A percentile compares a stretch with the other conserved stretches of the same genome.
These are phyloP conservation scores for Trachemys scripta DNA, from an alignment of 2,113 vertebrate species.

Conservation along the genomic window DNA sequence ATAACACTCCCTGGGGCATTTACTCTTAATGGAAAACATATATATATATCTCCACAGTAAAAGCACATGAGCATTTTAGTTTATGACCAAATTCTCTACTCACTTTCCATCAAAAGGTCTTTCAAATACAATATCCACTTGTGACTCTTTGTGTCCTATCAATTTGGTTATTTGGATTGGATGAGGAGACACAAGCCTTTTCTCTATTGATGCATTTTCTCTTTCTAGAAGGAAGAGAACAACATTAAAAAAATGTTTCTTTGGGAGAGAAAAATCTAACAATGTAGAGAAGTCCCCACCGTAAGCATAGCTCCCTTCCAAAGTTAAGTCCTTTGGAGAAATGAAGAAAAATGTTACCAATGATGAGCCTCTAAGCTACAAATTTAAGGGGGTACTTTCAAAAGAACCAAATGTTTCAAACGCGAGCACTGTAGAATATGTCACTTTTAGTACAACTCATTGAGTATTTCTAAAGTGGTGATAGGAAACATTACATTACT, in stretches of 20 bases:
- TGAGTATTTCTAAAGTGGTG: not conserved
- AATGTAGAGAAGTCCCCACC: not conserved
- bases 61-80: not conserved
- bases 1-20: not conserved
- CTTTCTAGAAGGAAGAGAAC: conserved; percentile 67
- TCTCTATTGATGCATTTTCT: not conserved
- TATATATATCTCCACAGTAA: not conserved
- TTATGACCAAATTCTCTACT: conserved; percentile 52
- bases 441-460: not conserved
- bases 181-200: conserved; percentile 80
- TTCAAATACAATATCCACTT: conserved; percentile 81
- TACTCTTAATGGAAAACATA: not conserved
- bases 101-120: conserved; percentile 84
- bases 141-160: conserved; percentile 42
- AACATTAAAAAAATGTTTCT: not conserved
- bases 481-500: not conserved
- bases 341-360: not conserved
- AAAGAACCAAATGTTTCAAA: not conserved
- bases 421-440: conserved; percentile 16
- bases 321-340: not conserved
- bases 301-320: conserved; percentile 11
- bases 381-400: not conserved
- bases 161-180: conserved; percentile 86
- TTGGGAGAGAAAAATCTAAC: not conserved
- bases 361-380: not conserved